A percentile compares a stretch with the other conserved stretches of the same genome.
These are phyloP conservation scores for Passer montanus DNA, from an alignment of 2,113 vertebrate genomes.

Conservation along the genomic window DNA sequence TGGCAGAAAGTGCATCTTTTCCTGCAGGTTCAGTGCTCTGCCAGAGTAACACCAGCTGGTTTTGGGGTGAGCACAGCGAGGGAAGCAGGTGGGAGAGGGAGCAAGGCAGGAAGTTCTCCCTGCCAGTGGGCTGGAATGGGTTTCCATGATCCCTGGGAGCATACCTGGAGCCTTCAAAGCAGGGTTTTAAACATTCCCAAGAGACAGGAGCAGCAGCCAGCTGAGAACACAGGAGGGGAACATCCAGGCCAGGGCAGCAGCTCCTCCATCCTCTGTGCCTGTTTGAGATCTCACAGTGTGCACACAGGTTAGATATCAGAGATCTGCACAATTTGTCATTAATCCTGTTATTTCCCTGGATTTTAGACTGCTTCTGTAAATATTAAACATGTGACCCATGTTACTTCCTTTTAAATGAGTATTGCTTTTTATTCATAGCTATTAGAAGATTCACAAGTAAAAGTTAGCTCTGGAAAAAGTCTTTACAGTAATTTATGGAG, in stretches of 20 bases:
- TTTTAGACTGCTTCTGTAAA: background rate
- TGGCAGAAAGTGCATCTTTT: background rate
- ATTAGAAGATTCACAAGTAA: slow-evolving; percentile 38
- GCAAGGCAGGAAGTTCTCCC: background rate
- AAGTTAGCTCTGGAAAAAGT: slow-evolving; percentile 39
- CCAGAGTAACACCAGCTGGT: rapidly evolving
- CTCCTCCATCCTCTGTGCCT: background rate
- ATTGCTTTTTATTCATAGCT: slow-evolving; percentile 57
- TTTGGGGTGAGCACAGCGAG: rapidly evolving
- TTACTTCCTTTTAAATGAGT: slow-evolving; percentile 28
- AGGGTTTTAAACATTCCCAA: background rate
- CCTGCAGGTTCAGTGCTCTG: background rate
- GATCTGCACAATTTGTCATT: background rate
- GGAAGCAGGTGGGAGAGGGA: background rate
- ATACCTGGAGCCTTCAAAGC: background rate
- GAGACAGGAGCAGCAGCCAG: background rate
- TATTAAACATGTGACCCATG: slow-evolving; percentile 6
- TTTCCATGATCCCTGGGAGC: background rate
- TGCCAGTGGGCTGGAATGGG: background rate
- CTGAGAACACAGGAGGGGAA: background rate
- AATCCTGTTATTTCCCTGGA: background rate
- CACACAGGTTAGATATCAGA: background rate
- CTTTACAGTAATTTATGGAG: slow-evolving; percentile 49
- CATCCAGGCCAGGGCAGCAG: background rate
- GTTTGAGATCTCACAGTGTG: background rate